phyloP scores from a whole-genome alignment of 2,113 vertebrate species.

The Rissa tridactyla region DNA sequence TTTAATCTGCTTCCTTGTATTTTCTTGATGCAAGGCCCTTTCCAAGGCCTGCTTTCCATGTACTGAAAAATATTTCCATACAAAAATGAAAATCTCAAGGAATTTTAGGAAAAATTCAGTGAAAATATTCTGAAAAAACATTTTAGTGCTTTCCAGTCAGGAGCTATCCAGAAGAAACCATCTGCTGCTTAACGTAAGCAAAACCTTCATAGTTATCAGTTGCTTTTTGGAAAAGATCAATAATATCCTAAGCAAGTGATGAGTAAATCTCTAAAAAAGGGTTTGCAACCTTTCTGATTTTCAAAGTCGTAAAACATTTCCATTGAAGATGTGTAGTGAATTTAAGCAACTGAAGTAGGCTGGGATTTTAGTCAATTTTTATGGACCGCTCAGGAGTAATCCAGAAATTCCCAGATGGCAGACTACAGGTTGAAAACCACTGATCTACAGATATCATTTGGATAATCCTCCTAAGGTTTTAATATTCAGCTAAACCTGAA shows the following conservation, averaged over 20 bases:
- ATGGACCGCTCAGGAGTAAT: neutral
- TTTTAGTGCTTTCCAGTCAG: conserved; percentile 12
- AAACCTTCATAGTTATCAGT: conserved; percentile 1
- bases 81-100: neutral
- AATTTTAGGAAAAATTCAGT: neutral
- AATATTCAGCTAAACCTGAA: neutral
- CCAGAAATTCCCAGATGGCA: conserved; percentile 15
- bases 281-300: conserved; percentile 7
- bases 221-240: conserved; percentile 30
- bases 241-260: conserved; percentile 3
- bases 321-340: neutral
- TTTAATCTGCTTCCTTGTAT: neutral
- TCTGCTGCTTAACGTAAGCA: conserved; percentile 33
- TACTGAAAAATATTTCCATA: neutral
- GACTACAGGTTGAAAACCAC: neutral
- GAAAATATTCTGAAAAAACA: neutral
- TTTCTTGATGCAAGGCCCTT: neutral
- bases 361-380: neutral
- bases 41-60: neutral
- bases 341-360: neutral
- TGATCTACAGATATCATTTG: neutral
- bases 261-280: conserved; percentile 22
- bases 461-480: conserved; percentile 24
- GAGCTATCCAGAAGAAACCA: conserved; percentile 13
- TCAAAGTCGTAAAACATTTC: neutral